Percentiles rank a stretch among this genome's conserved stretches.
Evolutionary conservation across 2,113 vertebrate species (phyloP).

Genomic region (Nyctibius bracteatus): DNA sequence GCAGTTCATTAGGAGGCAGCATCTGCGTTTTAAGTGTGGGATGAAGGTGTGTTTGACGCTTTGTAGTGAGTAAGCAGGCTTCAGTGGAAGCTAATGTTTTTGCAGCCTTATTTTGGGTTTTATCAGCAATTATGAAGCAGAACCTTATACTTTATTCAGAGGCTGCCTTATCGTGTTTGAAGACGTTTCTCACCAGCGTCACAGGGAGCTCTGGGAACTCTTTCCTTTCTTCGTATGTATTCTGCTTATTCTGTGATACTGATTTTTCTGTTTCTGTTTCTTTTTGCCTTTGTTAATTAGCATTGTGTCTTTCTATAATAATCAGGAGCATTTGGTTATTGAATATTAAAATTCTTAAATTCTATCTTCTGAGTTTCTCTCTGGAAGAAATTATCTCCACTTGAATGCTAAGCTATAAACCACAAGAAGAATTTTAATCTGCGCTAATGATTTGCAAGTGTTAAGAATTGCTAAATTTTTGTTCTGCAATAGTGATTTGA

Average conservation of each 20-base stretch:
- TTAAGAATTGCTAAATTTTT: not conserved
- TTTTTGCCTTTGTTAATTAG: not conserved
- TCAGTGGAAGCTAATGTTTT: conserved; percentile 40
- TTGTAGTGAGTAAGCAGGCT: conserved; percentile 53
- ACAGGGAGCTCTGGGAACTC: conserved; percentile 25
- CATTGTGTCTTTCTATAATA: not conserved
- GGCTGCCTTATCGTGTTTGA: conserved; percentile 14
- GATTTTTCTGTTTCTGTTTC: not conserved
- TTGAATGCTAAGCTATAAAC: not conserved
- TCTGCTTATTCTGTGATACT: not conserved
- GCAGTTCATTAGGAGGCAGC: conserved; percentile 46
- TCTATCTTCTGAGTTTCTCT: not conserved
- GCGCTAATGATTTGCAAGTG: not conserved
- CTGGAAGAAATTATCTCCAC: not conserved
- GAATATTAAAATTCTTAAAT: not conserved
- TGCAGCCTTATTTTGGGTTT: conserved; percentile 55
- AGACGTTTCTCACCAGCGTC: conserved; percentile 23
- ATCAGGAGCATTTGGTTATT: not conserved
- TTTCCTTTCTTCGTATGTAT: conserved; percentile 24
- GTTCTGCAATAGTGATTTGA: not conserved
- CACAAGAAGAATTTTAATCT: conserved; percentile 25
- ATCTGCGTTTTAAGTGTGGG: conserved; percentile 53
- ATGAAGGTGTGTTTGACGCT: conserved; percentile 60
- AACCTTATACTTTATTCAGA: conserved; percentile 27
- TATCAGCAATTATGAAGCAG: conserved; percentile 57